phyloP scores from a whole-genome alignment of 2,797 vertebrate species.

The Smutsia gigantea region DNA sequence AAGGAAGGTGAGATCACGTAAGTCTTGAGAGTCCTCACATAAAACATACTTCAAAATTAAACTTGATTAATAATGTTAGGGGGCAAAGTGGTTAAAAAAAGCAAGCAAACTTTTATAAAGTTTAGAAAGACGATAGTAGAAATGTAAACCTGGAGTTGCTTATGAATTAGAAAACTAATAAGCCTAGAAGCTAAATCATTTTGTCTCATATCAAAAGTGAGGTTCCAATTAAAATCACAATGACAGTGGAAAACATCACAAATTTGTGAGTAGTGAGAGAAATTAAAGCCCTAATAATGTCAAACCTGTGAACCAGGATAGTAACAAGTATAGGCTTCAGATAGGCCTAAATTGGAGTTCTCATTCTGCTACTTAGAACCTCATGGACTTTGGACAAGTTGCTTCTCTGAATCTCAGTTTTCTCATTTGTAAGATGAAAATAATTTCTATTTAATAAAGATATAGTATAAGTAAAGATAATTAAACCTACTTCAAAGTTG shows the following conservation, averaged over 20 bases:
- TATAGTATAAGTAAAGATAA: not conserved
- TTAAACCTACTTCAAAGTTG: not conserved
- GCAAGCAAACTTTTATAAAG: not conserved
- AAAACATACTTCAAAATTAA: constrained; percentile 37
- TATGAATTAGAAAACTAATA: not conserved
- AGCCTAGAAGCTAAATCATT: not conserved
- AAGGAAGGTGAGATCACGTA: not conserved
- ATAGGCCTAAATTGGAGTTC: not conserved
- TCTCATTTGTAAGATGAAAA: constrained; percentile 31
- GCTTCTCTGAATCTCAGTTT: not conserved
- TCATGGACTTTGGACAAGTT: not conserved
- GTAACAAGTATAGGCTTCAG: not conserved
- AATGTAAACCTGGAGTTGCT: not conserved
- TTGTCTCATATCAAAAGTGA: not conserved
- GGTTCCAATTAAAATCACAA: not conserved
- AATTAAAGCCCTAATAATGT: not conserved
- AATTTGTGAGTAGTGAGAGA: constrained; percentile 36
- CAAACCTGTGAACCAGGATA: not conserved
- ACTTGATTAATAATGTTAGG: not conserved
- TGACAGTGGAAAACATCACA: not conserved
- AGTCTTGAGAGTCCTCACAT: not conserved
- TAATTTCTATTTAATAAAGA: constrained; percentile 20
- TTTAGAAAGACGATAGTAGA: not conserved
- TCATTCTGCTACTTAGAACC: not conserved
- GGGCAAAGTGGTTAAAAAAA: not conserved